phyloP scores from a whole-genome alignment of 2,797 vertebrate species.

The Scolopax bukidnonensis region DNA sequence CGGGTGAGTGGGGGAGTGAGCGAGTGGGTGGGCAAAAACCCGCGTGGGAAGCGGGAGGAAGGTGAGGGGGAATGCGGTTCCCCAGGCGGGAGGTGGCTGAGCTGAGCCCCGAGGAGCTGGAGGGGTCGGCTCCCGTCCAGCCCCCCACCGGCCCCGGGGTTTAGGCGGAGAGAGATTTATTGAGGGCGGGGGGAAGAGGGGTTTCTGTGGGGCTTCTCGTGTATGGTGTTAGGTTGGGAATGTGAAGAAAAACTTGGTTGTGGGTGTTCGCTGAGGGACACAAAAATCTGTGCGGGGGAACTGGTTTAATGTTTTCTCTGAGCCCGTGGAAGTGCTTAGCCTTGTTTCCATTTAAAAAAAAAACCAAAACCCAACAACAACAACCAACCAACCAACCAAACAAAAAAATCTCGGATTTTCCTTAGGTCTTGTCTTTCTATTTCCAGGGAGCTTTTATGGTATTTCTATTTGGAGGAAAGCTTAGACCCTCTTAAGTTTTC shows the following conservation, averaged over 20 bases:
- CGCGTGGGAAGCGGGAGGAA: background rate
- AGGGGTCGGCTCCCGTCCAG: background rate
- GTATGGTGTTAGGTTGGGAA: background rate
- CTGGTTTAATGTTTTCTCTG: background rate
- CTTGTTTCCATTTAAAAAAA: background rate
- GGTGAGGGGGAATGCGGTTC: background rate
- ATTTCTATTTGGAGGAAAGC: conserved; percentile 11
- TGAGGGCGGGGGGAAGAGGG: background rate
- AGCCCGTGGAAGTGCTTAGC: background rate
- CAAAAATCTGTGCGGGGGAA: background rate
- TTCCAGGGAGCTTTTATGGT: conserved; percentile 25
- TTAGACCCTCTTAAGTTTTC: conserved; percentile 39
- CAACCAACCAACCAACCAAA: too few relatives aligned
- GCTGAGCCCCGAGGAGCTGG: background rate
- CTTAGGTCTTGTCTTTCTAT: conserved; percentile 28
- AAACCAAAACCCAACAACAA: background rate
- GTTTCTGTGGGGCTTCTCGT: background rate
- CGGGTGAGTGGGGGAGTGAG: too few relatives aligned
- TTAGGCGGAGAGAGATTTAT: background rate
- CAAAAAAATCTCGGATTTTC: background rate
- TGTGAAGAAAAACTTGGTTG: background rate
- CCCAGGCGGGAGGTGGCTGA: background rate
- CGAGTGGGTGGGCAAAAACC: background rate
- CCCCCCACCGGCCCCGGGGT: background rate
- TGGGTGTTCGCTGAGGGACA: background rate